phyloP scores from a whole-genome alignment of 1,140 invertebrate species.

The Antheraea mylitta region DNA sequence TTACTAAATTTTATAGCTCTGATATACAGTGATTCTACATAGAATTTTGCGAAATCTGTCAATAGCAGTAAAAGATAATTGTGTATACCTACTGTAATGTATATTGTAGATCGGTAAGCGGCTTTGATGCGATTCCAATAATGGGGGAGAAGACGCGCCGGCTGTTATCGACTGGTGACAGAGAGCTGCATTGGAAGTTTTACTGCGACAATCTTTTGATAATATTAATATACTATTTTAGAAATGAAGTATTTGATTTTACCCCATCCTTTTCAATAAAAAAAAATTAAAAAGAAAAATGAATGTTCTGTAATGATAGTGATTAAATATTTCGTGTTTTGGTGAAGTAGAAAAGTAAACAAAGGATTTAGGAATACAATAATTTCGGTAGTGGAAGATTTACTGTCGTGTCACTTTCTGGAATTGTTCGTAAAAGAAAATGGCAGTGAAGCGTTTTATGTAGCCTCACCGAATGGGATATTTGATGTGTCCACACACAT shows the following conservation, averaged over 20 bases:
- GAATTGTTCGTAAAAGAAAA: constrained; percentile 9
- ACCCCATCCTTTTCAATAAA: no score
- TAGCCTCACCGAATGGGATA: constrained; percentile 5
- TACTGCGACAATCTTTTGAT: neutral
- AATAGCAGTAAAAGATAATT: neutral
- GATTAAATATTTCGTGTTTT: no score
- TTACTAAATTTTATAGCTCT: no score
- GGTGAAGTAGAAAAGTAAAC: neutral
- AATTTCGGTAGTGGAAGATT: neutral
- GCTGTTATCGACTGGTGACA: constrained; percentile 13
- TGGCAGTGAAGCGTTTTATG: constrained; percentile 5
- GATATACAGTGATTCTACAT: neutral
- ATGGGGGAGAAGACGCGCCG: constrained; percentile 15
- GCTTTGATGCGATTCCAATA: constrained; percentile 13
- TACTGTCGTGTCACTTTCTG: neutral
- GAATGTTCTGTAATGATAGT: no score
- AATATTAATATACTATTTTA: neutral
- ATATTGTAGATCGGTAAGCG: neutral
- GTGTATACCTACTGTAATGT: neutral
- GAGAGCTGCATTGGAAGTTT: neutral
- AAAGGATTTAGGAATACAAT: neutral
- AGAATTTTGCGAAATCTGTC: neutral
- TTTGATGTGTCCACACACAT: constrained; percentile 8
- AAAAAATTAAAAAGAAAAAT: no score
- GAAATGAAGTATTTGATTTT: no score